Conservation (phyloP, 2,888 invertebrate genomes). For the Shargacucullia verbasci region DNA sequence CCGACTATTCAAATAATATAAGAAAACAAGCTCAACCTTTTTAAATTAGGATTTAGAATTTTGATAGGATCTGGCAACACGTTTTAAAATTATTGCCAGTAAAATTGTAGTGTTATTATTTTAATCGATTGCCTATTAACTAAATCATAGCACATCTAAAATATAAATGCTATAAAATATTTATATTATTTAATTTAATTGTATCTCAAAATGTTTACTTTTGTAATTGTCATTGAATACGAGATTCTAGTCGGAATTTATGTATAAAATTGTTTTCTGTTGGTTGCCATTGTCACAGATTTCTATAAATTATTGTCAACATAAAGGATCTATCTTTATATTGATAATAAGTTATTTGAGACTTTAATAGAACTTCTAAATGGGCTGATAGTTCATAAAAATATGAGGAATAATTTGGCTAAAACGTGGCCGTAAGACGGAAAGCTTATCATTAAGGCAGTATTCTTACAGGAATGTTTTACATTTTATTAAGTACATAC, state of each 20-base stretch:
- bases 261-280: no score
- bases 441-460: slow-evolving; percentile 17
- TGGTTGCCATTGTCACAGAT: no score
- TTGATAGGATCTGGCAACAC: not conserved
- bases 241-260: slow-evolving; percentile 35
- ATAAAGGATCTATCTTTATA: no score
- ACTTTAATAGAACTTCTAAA: no score
- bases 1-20: no score
- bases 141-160: not conserved
- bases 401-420: not conserved
- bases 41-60: no score
- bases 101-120: not conserved
- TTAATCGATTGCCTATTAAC: slow-evolving; percentile 1
- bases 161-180: slow-evolving; percentile 12
- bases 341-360: no score
- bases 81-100: not conserved
- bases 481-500: slow-evolving; percentile 45
- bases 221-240: slow-evolving; percentile 20
- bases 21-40: no score
- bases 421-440: slow-evolving; percentile 41
- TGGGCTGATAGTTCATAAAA: no score
- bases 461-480: slow-evolving; percentile 38
- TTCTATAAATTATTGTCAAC: no score
- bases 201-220: not conserved
- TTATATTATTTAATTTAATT: not conserved